Evolutionary conservation across 2,797 vertebrate genomes (phyloP), one percentile per base, ranked within the genome.

Genomic region (Eptatretus atami): DNA sequence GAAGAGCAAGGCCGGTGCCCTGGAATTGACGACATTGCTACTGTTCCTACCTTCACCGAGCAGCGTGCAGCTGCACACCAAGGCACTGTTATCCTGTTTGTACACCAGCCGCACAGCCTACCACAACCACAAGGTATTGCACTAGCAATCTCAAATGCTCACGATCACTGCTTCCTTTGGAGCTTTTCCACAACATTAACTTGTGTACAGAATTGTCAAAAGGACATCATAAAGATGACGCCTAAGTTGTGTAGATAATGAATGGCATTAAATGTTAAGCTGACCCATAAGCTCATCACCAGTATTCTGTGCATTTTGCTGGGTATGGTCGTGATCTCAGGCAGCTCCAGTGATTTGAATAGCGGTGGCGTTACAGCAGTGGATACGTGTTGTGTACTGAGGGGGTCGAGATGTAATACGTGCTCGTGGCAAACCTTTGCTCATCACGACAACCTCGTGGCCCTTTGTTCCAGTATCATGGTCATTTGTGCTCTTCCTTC

Each of bases 1-100:
- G 72, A 94, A 85, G 74, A 93, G 80, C 70, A 95, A 92, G 69
- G 69, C 72, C 3, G 80, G 84, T 15, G 86, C 90, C 14, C 75
- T 96, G 70, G 92, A 96, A 65, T 72, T 98, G 73, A 90, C 92
- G 63, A 98, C 90, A 6, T 71, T 86, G 66, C 75, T 98, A 15
- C 74, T 98, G 13, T 96, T 88, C 31, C 86, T 93, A 75, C 86
- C 92, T 1, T 88, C 92, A 9, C 92, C 92, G 53, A 71, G 83
- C 69, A 88, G 90, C 0, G 88, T 98, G 68, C 88, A 95, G 72
- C 86, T 93, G 70, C 92, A 98, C 69, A 93, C 92, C 65, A 98
- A 98, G 73, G 88, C 83, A 64, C 85, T 98, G n/a, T 73, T 98
- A 73, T 87, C 92, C 53, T 95, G 92, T 70, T 71, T 98, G 69